Base-by-base conservation (phyloP, 2,888 invertebrate species). In the Lysandra bellargus region DNA sequence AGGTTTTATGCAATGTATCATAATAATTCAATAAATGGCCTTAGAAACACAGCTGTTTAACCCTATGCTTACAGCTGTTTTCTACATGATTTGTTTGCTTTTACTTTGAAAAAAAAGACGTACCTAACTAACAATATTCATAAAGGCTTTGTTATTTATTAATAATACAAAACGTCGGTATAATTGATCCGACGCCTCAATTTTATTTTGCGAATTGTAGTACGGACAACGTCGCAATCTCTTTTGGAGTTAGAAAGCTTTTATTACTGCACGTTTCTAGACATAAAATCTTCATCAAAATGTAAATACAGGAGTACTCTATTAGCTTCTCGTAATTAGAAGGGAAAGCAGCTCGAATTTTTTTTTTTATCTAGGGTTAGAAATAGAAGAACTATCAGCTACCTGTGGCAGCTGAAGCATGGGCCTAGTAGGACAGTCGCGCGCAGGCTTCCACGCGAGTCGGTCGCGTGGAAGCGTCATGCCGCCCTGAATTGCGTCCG, bases 371-470 rank as follows among this genome's bases (percentile, higher is more conserved):
- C 83, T 85, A 88, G 85, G 83, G 83, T 83, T 87, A 86, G 88
- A 89, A 90, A 91, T 87, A 89, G 86, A 86, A 86, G 75, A 75
- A 90, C 91, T 40, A 40, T 37, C 37, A 75, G 44, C 44, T 93
- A 94, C 94, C 94, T 94, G 94, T 93, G 87, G 93, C 89, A 83
- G 87, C 87, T 82, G 83, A 83, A 87, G 87, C 91, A 91, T 90
- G 90, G 90, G 89, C 85, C 85, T 81, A 79, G 82, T 88, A 89
- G 85, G 49, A 72, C 92, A 94, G 94, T 94, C 89, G 91, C 92
- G 94, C 94, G 94, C 93, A 94, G 93, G 90, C 94, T 88, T 90
- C 87, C 91, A 91, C 89, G 92, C 93, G 89, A 87, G 85, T 83
- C 91, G 91, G 94, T 91, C 89, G 92, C 88, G 91, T 87, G 85